These are phyloP conservation scores for Capreolus pygargus DNA, from an alignment of 2,113 vertebrate species.

Conservation along the genomic window DNA sequence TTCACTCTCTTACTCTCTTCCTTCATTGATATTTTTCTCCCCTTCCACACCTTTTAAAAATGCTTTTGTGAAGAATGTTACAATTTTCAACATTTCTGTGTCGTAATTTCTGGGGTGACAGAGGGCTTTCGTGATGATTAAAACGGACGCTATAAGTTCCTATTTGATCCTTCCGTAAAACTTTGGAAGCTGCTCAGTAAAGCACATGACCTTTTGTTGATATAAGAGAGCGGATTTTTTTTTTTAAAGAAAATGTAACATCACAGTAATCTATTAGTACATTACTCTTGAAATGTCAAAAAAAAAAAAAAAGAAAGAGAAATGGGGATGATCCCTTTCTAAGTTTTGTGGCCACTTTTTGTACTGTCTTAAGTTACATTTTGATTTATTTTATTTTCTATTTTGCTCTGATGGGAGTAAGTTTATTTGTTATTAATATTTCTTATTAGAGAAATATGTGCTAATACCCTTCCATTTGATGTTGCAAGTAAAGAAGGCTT, in stretches of 20 bases:
- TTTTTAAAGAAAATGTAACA: slow-evolving; percentile 74
- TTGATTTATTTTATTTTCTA: slow-evolving; percentile 49
- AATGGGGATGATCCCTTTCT: slow-evolving; percentile 42
- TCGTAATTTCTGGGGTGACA: slow-evolving; percentile 40
- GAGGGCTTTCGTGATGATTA: slow-evolving; percentile 60
- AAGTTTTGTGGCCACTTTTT: slow-evolving; percentile 68
- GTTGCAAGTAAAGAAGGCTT: slow-evolving; percentile 51
- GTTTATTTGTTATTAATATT: slow-evolving; percentile 68
- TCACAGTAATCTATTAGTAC: slow-evolving; percentile 51
- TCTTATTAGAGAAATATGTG: slow-evolving; percentile 54
- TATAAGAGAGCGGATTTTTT: slow-evolving; percentile 62
- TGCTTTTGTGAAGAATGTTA: slow-evolving; percentile 39
- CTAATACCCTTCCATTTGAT: slow-evolving; percentile 46
- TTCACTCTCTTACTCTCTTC: slow-evolving; percentile 26
- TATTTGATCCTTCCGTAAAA: slow-evolving; percentile 76
- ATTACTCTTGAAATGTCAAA: slow-evolving; percentile 60
- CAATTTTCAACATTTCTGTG: slow-evolving; percentile 39
- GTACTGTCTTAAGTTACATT: slow-evolving; percentile 66
- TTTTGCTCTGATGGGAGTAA: slow-evolving; percentile 50
- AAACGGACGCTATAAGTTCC: slow-evolving; percentile 67
- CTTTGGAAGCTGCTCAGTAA: slow-evolving; percentile 78
- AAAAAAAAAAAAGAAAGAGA: slow-evolving; percentile 16
- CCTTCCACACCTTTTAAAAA: slow-evolving; percentile 35
- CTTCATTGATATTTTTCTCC: slow-evolving; percentile 24
- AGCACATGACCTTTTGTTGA: slow-evolving; percentile 84